A percentile compares a stretch with the other conserved stretches of the same genome.
Evolutionary conservation across 2,888 invertebrate genomes (phyloP).

Genomic region (Drosophila rellima): DNA sequence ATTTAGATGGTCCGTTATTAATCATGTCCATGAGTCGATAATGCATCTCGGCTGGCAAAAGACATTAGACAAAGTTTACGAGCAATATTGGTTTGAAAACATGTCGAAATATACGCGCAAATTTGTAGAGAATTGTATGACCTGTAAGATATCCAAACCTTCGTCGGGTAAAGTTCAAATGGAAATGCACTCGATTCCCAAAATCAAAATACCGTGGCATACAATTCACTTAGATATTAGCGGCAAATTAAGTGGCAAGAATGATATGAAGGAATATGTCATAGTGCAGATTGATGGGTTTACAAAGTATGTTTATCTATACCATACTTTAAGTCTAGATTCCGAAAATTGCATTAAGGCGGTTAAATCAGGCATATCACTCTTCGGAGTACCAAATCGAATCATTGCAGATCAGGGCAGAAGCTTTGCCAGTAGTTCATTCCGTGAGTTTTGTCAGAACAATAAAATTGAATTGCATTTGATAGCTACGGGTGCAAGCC

Average conservation of each 20-base stretch:
- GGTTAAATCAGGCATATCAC: background rate
- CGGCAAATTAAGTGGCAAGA: too few relatives aligned
- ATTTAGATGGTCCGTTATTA: too few relatives aligned
- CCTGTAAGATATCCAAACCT: background rate
- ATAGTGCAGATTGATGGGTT: too few relatives aligned
- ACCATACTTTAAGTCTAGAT: background rate
- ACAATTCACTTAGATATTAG: background rate
- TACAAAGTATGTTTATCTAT: too few relatives aligned
- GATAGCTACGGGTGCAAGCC: too few relatives aligned
- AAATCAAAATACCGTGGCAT: slow-evolving; percentile 1
- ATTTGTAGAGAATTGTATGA: background rate
- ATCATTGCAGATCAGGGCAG: background rate
- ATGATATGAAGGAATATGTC: too few relatives aligned
- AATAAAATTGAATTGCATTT: too few relatives aligned
- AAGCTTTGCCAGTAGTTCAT: too few relatives aligned
- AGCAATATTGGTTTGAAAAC: slow-evolving; percentile 1
- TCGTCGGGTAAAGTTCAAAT: slow-evolving; percentile 1
- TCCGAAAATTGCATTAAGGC: slow-evolving; percentile 2
- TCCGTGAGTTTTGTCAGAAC: too few relatives aligned
- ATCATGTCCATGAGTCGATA: too few relatives aligned
- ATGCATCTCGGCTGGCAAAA: slow-evolving; percentile 7
- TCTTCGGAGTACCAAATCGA: background rate
- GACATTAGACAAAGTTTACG: background rate
- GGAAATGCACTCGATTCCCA: slow-evolving; percentile 1
- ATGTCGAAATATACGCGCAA: background rate